These are phyloP conservation scores for Oreortyx pictus DNA, from an alignment of 2,797 vertebrate species.

Conservation along the genomic window DNA sequence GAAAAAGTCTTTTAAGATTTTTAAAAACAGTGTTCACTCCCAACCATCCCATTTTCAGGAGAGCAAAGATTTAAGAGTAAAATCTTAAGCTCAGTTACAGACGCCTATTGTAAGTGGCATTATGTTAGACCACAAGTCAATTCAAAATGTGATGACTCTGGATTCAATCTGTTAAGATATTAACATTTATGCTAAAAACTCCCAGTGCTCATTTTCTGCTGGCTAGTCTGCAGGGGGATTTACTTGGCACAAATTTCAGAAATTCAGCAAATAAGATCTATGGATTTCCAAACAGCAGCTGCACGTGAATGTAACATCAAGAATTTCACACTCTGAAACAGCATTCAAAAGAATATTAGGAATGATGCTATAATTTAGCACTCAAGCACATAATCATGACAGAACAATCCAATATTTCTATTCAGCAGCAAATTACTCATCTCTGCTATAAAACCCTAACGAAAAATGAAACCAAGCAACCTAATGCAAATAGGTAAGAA, in stretches of 20 bases:
- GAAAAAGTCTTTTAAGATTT: not conserved
- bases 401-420: not conserved
- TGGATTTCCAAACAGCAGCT: not conserved
- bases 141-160: not conserved
- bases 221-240: not conserved
- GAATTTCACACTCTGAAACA: not conserved
- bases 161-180: not conserved
- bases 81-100: not conserved
- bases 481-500: not conserved
- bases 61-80: not conserved
- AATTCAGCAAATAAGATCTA: not conserved
- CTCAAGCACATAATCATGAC: not conserved
- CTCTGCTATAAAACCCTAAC: conserved; percentile 71
- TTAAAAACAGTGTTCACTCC: not conserved
- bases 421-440: not conserved
- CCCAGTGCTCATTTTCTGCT: not conserved
- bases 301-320: not conserved
- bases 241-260: not conserved
- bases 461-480: not conserved
- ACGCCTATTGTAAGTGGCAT: not conserved
- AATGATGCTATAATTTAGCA: not conserved
- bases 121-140: not conserved
- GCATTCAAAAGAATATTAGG: not conserved
- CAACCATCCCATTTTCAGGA: not conserved
- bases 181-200: not conserved